Conservation (phyloP, 1,140 invertebrate genomes). For the Anadara kagoshimensis region DNA sequence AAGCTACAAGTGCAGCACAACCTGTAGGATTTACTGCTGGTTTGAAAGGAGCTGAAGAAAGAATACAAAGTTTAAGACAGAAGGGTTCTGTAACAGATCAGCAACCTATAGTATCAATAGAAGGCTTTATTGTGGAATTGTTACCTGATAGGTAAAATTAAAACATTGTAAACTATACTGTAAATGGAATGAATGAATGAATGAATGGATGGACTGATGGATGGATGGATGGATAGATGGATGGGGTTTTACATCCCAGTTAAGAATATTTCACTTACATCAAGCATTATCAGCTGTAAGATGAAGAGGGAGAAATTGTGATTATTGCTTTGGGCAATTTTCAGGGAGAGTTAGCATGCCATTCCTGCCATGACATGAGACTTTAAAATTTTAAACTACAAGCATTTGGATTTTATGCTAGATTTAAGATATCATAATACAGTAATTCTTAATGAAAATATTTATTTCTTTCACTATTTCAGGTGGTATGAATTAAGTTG, state of each 20-base stretch:
- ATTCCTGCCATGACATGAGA: too few species aligned
- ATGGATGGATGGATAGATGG: too few species aligned
- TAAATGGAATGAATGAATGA: too few species aligned
- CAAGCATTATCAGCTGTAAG: too few species aligned
- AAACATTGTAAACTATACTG: background rate
- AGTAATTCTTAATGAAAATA: background rate
- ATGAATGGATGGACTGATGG: too few species aligned
- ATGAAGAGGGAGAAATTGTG: too few species aligned
- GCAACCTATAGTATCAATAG: constrained; percentile 83
- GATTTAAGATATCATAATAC: background rate
- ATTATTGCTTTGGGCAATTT: too few species aligned
- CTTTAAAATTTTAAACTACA: too few species aligned
- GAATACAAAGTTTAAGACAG: constrained; percentile 66
- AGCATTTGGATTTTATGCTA: background rate
- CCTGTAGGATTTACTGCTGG: constrained; percentile 86
- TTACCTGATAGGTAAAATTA: constrained; percentile 80
- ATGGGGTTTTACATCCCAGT: too few species aligned
- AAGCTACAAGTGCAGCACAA: constrained; percentile 76
- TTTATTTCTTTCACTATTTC: constrained; percentile 30
- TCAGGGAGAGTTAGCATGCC: too few species aligned
- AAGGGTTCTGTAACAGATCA: constrained; percentile 74
- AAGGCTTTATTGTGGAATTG: constrained; percentile 87
- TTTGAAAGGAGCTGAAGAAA: constrained; percentile 77
- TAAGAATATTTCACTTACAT: too few species aligned
- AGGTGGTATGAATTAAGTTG: constrained; percentile 88